These are phyloP conservation scores for human (Homo sapiens) DNA, from an alignment of 2,113 vertebrate genomes.

Conservation along the genomic window DNA sequence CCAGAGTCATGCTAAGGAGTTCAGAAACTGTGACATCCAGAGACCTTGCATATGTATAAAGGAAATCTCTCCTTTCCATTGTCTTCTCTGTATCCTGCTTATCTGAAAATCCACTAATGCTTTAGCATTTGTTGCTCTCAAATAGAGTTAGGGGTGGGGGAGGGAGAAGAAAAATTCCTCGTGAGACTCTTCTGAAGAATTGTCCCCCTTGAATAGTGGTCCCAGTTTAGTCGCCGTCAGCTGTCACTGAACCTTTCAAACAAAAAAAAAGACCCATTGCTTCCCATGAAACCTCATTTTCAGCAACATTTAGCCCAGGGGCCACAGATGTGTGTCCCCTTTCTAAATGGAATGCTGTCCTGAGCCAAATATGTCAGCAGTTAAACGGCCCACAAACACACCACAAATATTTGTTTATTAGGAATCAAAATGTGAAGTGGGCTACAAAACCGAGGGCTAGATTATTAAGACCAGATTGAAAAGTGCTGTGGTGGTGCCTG, in stretches of 20 bases:
- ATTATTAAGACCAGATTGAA: slow-evolving; percentile 82
- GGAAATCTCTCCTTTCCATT: slow-evolving; percentile 58
- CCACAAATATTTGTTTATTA: slow-evolving; percentile 83
- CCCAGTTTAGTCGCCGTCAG: background rate
- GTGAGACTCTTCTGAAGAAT: slow-evolving; percentile 37
- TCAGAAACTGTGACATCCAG: slow-evolving; percentile 48
- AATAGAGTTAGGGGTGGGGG: background rate
- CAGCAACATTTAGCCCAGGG: slow-evolving; percentile 49
- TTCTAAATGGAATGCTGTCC: slow-evolving; percentile 63
- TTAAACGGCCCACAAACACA: slow-evolving; percentile 77
- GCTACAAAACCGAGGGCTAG: slow-evolving; percentile 55
- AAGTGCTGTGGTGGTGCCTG: slow-evolving; percentile 71
- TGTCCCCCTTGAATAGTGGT: background rate
- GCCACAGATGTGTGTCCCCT: background rate
- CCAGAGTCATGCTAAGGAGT: slow-evolving; percentile 41
- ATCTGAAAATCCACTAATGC: slow-evolving; percentile 48
- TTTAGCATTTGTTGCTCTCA: slow-evolving; percentile 7
- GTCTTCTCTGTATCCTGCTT: slow-evolving; percentile 57
- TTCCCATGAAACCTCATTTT: slow-evolving; percentile 48
- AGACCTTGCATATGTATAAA: slow-evolving; percentile 62
- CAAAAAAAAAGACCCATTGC: background rate
- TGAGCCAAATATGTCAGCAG: slow-evolving; percentile 68
- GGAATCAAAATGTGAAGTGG: slow-evolving; percentile 77
- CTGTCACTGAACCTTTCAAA: slow-evolving; percentile 30
- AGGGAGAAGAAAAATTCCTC: slow-evolving; percentile 15